Base-by-base conservation (phyloP, 2,888 invertebrate species). In the Ischnus inquisitorius region DNA sequence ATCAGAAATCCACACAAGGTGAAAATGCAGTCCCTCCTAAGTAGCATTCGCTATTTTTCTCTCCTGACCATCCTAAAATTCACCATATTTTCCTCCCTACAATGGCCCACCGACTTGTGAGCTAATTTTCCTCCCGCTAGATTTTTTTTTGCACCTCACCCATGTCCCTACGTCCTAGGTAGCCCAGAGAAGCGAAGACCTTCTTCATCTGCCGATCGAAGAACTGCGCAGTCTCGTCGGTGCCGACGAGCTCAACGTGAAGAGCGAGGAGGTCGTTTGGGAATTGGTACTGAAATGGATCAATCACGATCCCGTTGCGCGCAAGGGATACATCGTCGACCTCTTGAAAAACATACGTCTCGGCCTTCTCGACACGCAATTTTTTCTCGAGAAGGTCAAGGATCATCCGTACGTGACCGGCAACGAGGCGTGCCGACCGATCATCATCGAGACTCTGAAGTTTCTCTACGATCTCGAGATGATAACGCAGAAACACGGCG, bases 401-500 rank as follows among this genome's bases (percentile, higher is more conserved):
- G 97, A 97, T 86, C 98, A 98, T 93, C 96, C 96, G 0, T 98
- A 97, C 93, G 97, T 99, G 0, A 95, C 96, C 12, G 96, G 96
- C 71, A 97, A 97, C 91, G 97, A 97, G 86, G 96, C 96, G 10
- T 98, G 98, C 87, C 95, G 97, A 16, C 98, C 98, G 0, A 96
- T 98, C 86, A 97, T 98, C 85, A 97, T 98, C 46, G 98, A 98
- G 93, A 98, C 98, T 0, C 94, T 98, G 51, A 97, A 97, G 92
- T 98, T 98, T 93, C 95, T 98, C 65, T 98, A 98, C 94, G 98
- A 98, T 92, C 94, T 98, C 91, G 98, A 98, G 94, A 97, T 98
- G 95, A 97, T 98, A 85, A 95, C 95, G 91, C 96, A 94, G 69
- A 94, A 97, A 91, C 97, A 97, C 85, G 96, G 97, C 6, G 97